Percentiles rank a stretch among this genome's conserved stretches.
phyloP scores from a whole-genome alignment of 1,140 invertebrate species.

The Oncopodura yosiiana region DNA sequence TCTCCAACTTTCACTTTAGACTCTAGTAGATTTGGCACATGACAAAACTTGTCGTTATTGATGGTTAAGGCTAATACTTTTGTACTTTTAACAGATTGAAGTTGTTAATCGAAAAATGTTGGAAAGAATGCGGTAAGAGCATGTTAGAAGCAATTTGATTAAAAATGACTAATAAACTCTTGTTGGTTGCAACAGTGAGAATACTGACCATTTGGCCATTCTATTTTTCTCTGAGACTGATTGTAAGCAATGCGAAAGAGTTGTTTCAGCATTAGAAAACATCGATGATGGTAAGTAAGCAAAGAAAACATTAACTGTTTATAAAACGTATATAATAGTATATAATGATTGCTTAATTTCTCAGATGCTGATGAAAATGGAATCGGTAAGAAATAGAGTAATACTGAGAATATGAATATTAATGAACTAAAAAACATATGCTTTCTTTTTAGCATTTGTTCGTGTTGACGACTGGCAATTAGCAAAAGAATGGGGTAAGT shows the following conservation, averaged over 20 bases:
- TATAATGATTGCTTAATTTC: too few relatives aligned
- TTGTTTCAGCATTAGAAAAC: conserved; percentile 78
- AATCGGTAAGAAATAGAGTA: too few relatives aligned
- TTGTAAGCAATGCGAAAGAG: conserved; percentile 84
- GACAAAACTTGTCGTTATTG: too few relatives aligned
- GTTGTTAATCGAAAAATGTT: conserved; percentile 88
- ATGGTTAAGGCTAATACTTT: conserved; percentile 42
- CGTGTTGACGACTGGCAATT: conserved; percentile 80
- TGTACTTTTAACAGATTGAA: conserved; percentile 58
- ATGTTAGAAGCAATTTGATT: conserved; percentile 40
- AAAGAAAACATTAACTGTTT: too few relatives aligned
- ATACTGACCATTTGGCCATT: conserved; percentile 73
- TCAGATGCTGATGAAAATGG: background rate
- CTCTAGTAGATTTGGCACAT: too few relatives aligned
- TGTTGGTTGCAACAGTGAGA: background rate
- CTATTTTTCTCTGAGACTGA: conserved; percentile 84
- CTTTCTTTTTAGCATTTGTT: conserved; percentile 87
- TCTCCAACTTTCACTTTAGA: too few relatives aligned
- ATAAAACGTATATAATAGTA: too few relatives aligned
- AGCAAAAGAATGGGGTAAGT: too few relatives aligned
- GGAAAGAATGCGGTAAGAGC: conserved; percentile 74
- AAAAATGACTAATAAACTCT: too few relatives aligned
- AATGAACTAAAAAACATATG: too few relatives aligned
- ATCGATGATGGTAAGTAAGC: too few relatives aligned
- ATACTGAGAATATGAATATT: too few relatives aligned